A percentile compares a stretch with the other conserved stretches of the same genome.
These are phyloP conservation scores for Elephas maximus DNA, from an alignment of 2,113 vertebrate species.

Conservation along the genomic window DNA sequence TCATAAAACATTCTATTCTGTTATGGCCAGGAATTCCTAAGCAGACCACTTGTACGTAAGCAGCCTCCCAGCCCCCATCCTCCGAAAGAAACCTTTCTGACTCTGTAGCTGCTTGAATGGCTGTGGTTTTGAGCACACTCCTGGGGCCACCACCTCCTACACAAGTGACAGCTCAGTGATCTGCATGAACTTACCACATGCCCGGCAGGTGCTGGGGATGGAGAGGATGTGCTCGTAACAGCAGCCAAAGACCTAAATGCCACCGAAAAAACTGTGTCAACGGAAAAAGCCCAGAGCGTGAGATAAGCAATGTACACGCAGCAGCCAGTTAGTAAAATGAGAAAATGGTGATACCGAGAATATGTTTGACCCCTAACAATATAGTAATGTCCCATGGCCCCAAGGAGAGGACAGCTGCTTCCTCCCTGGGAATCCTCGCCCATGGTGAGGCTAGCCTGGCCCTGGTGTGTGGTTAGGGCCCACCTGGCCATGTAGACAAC, in stretches of 20 bases:
- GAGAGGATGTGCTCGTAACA: neutral
- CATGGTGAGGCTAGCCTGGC: neutral
- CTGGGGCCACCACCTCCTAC: accelerated
- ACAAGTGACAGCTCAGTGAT: neutral
- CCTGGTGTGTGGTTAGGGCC: neutral
- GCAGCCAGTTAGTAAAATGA: neutral
- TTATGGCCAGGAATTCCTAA: neutral
- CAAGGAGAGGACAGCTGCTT: no score
- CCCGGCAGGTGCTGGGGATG: neutral
- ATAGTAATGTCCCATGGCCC: no score
- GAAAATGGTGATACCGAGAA: no score
- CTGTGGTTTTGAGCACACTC: neutral
- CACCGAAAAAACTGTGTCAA: neutral
- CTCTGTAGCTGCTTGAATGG: no score
- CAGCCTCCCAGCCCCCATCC: no score
- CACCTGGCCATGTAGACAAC: neutral
- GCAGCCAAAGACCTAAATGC: neutral
- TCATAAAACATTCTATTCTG: neutral
- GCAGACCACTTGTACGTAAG: neutral
- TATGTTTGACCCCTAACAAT: accelerated
- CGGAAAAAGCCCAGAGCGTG: accelerated
- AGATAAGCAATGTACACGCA: no score
- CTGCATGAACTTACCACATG: accelerated
- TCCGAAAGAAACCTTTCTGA: neutral
- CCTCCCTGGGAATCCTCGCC: accelerated